Base-by-base conservation (phyloP, 1,140 invertebrate genomes). In the Xylocopa sonorina region DNA sequence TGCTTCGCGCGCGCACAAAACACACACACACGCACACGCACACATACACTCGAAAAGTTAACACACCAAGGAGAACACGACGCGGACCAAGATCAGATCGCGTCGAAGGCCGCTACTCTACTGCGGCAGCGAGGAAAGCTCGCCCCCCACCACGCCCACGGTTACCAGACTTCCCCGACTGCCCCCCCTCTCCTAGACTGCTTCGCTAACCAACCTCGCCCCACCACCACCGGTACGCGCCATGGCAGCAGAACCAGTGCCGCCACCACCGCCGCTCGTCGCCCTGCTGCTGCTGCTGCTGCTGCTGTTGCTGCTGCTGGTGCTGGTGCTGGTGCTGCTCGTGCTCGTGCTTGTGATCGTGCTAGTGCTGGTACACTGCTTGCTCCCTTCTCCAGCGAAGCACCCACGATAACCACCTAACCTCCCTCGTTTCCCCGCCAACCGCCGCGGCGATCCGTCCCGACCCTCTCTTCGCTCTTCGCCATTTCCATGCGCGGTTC, bases 101-200 rank as follows among this genome's bases (percentile, higher is more conserved):
- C 90, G 87, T 88, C 90, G 89, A 90, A 92, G 90, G 91, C 91
- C 90, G 90, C 91, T 92, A 93, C 90, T 90, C 92, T 92, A 93
- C 92, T 93, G 91, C 87, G 69, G 89, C 88, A 89, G 51, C 81
- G 71, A 88, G 81, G 83, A 83, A 85, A 89, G 80, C 85, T 86
- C 62, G 58, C 58, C 85, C 88, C 89, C 91, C 89, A 85, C 89
- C 89, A 85, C 81, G 69, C 48, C 75, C 71, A 46, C 48, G 3
- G 32, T 18, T 38, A n/a, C 51, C 58, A 50, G 48, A 68, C 81
- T 77, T 46, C 78, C 79, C 71, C 77, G 32, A 29, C 78, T 18
- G 2, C 46, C 50, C 32, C 24, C 43, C 27, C 79, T n/a, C n/a
- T n/a, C n/a, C n/a, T n/a, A n/a, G n/a, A n/a, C n/a, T n/a, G n/a